These are phyloP conservation scores for Strigamia crassipes DNA, from an alignment of 2,888 invertebrate genomes.

Conservation along the genomic window DNA sequence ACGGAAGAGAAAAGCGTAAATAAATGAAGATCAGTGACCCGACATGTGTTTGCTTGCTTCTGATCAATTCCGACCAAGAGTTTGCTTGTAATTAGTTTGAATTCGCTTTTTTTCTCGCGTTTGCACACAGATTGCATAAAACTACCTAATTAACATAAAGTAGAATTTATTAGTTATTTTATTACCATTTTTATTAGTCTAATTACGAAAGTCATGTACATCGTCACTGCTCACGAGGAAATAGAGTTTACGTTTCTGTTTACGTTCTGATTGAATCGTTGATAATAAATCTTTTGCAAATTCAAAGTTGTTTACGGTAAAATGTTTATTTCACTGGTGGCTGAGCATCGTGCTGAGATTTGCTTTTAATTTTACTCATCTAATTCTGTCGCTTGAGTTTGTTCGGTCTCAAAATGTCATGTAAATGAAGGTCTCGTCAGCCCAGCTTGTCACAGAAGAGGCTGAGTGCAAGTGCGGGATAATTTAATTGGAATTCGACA, in stretches of 20 bases:
- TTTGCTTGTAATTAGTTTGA: slow-evolving; percentile 14
- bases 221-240: no score
- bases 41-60: neutral
- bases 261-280: neutral
- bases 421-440: slow-evolving; percentile 34
- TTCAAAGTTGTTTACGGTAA: neutral
- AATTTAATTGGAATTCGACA: slow-evolving; percentile 28
- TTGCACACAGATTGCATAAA: neutral
- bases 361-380: neutral
- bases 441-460: slow-evolving; percentile 20
- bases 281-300: no score
- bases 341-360: slow-evolving; percentile 9
- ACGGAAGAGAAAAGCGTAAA: neutral
- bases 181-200: neutral
- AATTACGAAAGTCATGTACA: neutral
- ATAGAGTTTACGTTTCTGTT: neutral
- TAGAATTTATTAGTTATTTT: neutral
- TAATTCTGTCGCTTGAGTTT: slow-evolving; percentile 18
- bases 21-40: slow-evolving; percentile 5
- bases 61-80: neutral
- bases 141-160: slow-evolving; percentile 10
- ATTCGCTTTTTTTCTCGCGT: neutral
- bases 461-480: neutral
- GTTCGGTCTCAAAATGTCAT: slow-evolving; percentile 25
- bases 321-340: neutral